Conservation (phyloP, 2,797 vertebrate species). For the Manis javanica region DNA sequence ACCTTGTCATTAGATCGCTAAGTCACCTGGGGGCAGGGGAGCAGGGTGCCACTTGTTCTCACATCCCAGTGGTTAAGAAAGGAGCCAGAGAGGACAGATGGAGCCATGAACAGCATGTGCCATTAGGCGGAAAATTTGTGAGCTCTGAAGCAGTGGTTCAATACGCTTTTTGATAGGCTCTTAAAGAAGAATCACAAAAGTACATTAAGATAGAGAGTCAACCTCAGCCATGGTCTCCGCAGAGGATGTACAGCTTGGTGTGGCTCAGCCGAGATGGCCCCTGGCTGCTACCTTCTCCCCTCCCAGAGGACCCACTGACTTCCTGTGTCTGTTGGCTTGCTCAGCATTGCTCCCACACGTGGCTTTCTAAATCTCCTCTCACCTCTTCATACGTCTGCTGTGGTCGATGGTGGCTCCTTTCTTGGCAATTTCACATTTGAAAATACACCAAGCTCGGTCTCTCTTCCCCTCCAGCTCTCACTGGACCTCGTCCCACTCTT, state of each 20-base stretch:
- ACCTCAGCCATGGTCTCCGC: neutral
- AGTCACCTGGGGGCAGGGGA: neutral
- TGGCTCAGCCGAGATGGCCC: neutral
- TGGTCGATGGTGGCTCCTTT: neutral
- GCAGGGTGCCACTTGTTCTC: neutral
- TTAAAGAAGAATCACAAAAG: neutral
- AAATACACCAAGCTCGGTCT: neutral
- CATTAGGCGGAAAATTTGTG: neutral
- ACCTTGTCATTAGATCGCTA: neutral
- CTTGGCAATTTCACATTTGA: neutral
- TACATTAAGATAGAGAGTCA: neutral
- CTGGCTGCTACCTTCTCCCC: neutral
- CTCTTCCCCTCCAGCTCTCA: neutral
- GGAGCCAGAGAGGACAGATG: neutral
- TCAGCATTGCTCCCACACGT: neutral
- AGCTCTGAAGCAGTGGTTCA: neutral
- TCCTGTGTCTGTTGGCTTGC: neutral
- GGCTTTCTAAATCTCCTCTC: neutral
- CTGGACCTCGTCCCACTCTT: neutral
- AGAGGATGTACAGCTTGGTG: neutral
- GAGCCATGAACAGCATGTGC: neutral
- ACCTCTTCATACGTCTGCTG: neutral
- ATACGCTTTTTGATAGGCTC: neutral
- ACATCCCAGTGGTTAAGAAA: neutral
- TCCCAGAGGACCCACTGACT: neutral